These are phyloP conservation scores for Nanorana parkeri DNA, from an alignment of 2,113 vertebrate species.

Conservation along the genomic window DNA sequence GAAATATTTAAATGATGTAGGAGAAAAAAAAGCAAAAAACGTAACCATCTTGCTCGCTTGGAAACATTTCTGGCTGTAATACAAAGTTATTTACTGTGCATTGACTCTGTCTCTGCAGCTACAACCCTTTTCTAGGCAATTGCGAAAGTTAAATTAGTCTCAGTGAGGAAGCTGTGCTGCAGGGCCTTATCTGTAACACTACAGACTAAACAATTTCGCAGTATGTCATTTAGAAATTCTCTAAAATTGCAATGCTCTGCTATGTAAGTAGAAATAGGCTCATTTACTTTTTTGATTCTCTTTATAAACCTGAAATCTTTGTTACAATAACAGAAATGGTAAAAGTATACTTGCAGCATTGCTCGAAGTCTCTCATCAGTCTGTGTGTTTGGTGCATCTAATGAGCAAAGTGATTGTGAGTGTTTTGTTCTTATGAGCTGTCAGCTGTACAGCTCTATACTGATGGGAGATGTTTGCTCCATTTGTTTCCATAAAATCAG, in stretches of 20 bases:
- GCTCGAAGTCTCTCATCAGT: background rate
- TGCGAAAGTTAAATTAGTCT: conserved; percentile 40
- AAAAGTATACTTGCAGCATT: conserved; percentile 12
- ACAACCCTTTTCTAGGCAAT: conserved; percentile 6
- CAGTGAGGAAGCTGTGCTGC: conserved; percentile 21
- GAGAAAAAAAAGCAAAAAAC: background rate
- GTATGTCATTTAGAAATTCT: conserved; percentile 42
- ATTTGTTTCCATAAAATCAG: background rate
- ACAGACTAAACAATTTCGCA: conserved; percentile 43
- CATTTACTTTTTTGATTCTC: conserved; percentile 24
- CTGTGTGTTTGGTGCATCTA: conserved; percentile 7
- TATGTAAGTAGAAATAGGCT: conserved; percentile 41
- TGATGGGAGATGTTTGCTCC: background rate
- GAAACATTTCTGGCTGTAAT: background rate
- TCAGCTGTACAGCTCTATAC: background rate
- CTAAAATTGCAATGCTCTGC: conserved; percentile 38
- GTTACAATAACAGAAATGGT: conserved; percentile 32
- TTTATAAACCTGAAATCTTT: conserved; percentile 37
- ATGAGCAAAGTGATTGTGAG: conserved; percentile 25
- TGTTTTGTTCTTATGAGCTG: background rate
- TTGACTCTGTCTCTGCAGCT: background rate
- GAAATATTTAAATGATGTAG: no score
- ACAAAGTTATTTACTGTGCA: conserved; percentile 38
- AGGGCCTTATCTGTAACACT: conserved; percentile 24
- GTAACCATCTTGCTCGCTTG: background rate